Percentiles rank a stretch among this genome's conserved stretches.
Evolutionary conservation across 2,888 invertebrate species (phyloP).

Genomic region (Ormyrus pomaceus): DNA sequence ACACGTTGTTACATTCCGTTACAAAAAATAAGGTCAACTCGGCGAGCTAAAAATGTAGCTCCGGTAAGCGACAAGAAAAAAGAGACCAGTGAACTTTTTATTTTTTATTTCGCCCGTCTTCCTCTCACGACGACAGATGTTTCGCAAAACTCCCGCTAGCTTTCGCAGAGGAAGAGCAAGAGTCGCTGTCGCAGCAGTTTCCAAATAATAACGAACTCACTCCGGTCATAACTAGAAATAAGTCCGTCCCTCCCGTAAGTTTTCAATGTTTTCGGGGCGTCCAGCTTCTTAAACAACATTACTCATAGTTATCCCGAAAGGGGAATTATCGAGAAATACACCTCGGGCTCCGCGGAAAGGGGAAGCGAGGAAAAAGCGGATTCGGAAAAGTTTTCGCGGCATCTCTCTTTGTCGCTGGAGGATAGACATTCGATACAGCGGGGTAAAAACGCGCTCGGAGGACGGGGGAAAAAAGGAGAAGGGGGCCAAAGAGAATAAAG

Average conservation of each 20-base stretch:
- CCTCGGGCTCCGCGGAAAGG: background rate
- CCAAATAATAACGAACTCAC: conserved; percentile 24
- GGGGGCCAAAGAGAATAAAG: too few species aligned
- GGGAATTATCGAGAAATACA: too few species aligned
- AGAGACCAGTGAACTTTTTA: too few species aligned
- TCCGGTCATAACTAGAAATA: conserved; percentile 14
- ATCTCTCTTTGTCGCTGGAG: conserved; percentile 11
- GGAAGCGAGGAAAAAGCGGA: background rate
- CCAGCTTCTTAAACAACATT: conserved; percentile 40
- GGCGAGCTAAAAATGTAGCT: too few species aligned
- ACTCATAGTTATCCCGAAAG: conserved; percentile 16
- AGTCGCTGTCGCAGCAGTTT: too few species aligned
- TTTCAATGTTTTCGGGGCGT: conserved; percentile 22
- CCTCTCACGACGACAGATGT: too few species aligned
- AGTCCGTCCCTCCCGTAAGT: conserved; percentile 5
- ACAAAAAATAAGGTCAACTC: too few species aligned
- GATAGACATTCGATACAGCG: conserved; percentile 33
- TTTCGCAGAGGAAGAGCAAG: too few species aligned
- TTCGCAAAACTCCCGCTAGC: too few species aligned
- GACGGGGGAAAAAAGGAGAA: background rate
- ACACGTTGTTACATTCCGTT: too few species aligned
- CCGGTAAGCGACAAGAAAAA: too few species aligned
- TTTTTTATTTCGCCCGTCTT: too few species aligned
- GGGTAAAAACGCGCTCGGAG: background rate
- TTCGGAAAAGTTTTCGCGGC: conserved; percentile 23